phyloP scores from a whole-genome alignment of 2,888 invertebrate species.

The Kryphioiulus occultus region DNA sequence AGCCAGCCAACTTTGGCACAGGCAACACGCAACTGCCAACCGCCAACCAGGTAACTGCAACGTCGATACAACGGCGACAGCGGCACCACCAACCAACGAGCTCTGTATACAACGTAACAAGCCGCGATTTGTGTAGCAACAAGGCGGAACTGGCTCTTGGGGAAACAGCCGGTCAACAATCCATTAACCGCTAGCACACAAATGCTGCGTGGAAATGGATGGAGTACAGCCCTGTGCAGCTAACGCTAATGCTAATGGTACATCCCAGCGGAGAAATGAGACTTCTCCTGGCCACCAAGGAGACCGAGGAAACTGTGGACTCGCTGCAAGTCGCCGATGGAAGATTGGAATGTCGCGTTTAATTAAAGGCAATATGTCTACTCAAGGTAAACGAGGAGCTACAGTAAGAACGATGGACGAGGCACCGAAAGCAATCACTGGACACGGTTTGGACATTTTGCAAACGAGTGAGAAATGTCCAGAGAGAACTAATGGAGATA shows the following conservation, averaged over 20 bases:
- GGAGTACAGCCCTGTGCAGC: neutral
- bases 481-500: neutral
- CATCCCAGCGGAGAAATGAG: neutral
- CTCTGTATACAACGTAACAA: neutral
- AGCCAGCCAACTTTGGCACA: neutral
- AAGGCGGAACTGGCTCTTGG: neutral
- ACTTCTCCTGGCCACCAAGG: too few relatives aligned
- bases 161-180: slow-evolving; percentile 16
- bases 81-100: neutral
- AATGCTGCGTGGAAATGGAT: neutral
- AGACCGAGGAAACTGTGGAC: neutral
- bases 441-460: neutral
- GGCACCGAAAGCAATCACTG: neutral
- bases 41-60: neutral
- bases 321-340: neutral
- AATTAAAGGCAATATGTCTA: neutral
- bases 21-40: neutral
- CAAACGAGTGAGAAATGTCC: neutral
- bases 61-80: neutral
- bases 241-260: neutral
- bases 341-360: neutral
- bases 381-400: neutral
- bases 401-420: neutral
- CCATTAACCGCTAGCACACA: neutral
- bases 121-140: neutral